Conservation (phyloP, 2,888 invertebrate species). For the Melanchra persicariae region DNA sequence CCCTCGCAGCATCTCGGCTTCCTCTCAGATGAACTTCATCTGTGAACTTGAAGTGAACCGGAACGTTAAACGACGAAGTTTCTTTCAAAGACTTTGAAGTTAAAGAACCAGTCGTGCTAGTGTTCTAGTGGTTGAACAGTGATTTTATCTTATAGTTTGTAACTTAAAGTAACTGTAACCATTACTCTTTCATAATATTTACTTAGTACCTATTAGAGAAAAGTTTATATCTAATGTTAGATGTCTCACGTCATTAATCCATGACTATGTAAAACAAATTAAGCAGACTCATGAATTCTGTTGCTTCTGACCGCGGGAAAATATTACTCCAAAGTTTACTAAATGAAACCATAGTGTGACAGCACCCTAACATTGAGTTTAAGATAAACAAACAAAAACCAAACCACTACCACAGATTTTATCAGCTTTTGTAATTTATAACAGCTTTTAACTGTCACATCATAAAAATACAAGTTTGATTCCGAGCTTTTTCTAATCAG, state of each 20-base stretch:
- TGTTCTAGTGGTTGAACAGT: slow-evolving; percentile 31
- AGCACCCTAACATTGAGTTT: slow-evolving; percentile 9
- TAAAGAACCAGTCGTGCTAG: slow-evolving; percentile 8
- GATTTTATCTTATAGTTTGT: background rate
- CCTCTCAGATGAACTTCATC: slow-evolving; percentile 39
- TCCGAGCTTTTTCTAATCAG: background rate
- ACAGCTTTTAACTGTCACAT: background rate
- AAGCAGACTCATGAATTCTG: slow-evolving; percentile 16
- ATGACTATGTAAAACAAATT: slow-evolving; percentile 12
- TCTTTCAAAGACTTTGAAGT: slow-evolving; percentile 28
- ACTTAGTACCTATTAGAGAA: too few species aligned
- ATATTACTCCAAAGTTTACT: slow-evolving; percentile 1
- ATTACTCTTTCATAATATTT: background rate
- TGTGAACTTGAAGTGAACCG: slow-evolving; percentile 45
- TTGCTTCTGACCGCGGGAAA: slow-evolving; percentile 1
- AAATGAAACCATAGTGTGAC: background rate
- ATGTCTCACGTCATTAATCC: background rate
- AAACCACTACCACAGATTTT: too few species aligned
- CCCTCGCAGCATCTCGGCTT: slow-evolving; percentile 29
- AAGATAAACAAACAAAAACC: slow-evolving; percentile 1
- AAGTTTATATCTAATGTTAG: background rate
- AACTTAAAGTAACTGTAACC: too few species aligned
- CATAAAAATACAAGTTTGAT: background rate
- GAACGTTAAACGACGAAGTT: slow-evolving; percentile 10
- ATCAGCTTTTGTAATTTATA: too few species aligned